Conservation (phyloP, 2,113 vertebrate species). For the Galbula dea region DNA sequence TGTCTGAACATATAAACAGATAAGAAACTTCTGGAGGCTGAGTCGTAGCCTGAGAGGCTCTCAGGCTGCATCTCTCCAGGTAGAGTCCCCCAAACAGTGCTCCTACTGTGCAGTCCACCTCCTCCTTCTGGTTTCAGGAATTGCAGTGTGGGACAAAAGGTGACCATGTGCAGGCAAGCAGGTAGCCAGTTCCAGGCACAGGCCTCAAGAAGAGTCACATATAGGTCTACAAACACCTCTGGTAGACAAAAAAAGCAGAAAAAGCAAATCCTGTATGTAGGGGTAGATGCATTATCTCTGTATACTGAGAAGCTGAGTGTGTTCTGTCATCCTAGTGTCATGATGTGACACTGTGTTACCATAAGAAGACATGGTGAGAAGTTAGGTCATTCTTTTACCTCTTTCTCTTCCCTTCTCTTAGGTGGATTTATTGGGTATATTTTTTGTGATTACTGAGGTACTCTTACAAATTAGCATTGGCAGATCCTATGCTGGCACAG, state of each 20-base stretch:
- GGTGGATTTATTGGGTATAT: not conserved
- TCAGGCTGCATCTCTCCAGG: not conserved
- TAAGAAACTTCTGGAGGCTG: slow-evolving; percentile 5
- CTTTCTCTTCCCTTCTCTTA: not conserved
- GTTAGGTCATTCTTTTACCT: not conserved
- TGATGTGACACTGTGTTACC: not conserved
- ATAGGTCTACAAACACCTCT: not conserved
- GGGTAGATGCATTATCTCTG: not conserved
- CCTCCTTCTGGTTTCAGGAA: not conserved
- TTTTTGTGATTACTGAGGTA: not conserved
- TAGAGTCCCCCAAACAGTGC: not conserved
- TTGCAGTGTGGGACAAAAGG: not conserved
- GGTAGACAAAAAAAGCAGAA: not conserved
- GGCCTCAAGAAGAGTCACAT: not conserved
- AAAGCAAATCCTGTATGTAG: not conserved
- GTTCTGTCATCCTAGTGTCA: not conserved
- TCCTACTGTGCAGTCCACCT: accelerated
- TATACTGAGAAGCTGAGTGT: not conserved
- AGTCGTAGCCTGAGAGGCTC: not conserved
- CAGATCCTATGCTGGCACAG: not conserved
- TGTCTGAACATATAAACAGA: not conserved
- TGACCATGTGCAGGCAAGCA: accelerated
- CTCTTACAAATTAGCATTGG: not conserved
- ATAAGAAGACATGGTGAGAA: not conserved
- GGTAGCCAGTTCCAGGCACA: not conserved